Conservation (phyloP, 2,113 vertebrate genomes). For the Morphnarchus princeps region DNA sequence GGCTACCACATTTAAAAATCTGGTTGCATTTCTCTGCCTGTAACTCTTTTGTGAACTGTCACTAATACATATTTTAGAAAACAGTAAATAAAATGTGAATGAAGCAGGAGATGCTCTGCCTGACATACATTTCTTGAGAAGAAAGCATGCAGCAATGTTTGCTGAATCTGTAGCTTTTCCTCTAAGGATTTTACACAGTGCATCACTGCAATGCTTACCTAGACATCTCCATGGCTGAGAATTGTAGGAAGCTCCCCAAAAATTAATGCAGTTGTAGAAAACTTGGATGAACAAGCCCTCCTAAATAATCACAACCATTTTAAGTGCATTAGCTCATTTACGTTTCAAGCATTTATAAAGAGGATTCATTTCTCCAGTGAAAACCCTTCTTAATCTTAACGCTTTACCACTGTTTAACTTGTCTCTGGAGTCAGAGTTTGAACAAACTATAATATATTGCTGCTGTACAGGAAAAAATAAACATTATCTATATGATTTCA, state of each 20-base stretch:
- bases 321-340: not conserved
- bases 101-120: not conserved
- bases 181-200: not conserved
- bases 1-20: not conserved
- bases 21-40: not conserved
- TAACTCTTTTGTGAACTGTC: not conserved
- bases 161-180: not conserved
- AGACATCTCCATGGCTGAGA: rapidly evolving
- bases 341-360: not conserved
- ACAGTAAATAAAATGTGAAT: constrained; percentile 19
- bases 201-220: not conserved
- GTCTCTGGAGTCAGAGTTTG: not conserved
- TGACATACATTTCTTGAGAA: not conserved
- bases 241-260: not conserved
- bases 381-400: not conserved
- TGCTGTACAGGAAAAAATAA: not conserved
- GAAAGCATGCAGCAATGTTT: not conserved
- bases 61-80: not conserved
- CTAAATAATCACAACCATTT: not conserved
- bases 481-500: not conserved
- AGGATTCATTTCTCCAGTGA: not conserved
- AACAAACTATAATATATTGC: not conserved
- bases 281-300: not conserved
- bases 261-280: not conserved
- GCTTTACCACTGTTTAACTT: not conserved